phyloP scores from a whole-genome alignment of 2,888 invertebrate species.

The Cephus spinipes region DNA sequence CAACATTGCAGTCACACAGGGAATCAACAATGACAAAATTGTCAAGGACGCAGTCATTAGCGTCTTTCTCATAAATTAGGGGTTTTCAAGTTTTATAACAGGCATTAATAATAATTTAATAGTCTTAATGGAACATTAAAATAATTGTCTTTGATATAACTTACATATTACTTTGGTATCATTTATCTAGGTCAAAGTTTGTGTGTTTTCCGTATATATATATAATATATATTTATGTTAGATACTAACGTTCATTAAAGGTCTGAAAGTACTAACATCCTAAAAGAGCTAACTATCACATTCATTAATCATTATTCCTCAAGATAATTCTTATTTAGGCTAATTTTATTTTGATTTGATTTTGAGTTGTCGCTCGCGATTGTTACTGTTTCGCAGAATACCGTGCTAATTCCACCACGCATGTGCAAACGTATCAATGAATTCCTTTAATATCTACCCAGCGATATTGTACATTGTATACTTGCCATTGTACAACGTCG shows the following conservation, averaged over 20 bases:
- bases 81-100: slow-evolving; percentile 33
- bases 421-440: background rate
- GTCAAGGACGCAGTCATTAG: slow-evolving; percentile 46
- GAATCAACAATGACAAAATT: slow-evolving; percentile 42
- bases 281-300: slow-evolving; percentile 61
- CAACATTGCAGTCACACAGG: slow-evolving; percentile 46
- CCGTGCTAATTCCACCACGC: background rate
- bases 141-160: slow-evolving; percentile 50
- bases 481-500: background rate
- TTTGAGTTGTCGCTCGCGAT: slow-evolving; percentile 31
- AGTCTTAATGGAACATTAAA: slow-evolving; percentile 49
- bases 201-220: slow-evolving; percentile 14
- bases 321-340: slow-evolving; percentile 18
- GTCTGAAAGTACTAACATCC: slow-evolving; percentile 51
- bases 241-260: slow-evolving; percentile 49
- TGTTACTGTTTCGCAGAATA: background rate
- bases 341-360: slow-evolving; percentile 19
- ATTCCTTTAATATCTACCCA: background rate
- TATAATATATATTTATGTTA: slow-evolving; percentile 41
- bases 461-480: background rate
- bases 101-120: slow-evolving; percentile 54
- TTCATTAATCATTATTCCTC: slow-evolving; percentile 41
- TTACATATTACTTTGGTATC: slow-evolving; percentile 42
- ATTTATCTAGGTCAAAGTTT: slow-evolving; percentile 25
- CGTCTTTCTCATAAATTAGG: slow-evolving; percentile 31